phyloP scores from a whole-genome alignment of 2,113 vertebrate genomes.

The Theristicus caerulescens region DNA sequence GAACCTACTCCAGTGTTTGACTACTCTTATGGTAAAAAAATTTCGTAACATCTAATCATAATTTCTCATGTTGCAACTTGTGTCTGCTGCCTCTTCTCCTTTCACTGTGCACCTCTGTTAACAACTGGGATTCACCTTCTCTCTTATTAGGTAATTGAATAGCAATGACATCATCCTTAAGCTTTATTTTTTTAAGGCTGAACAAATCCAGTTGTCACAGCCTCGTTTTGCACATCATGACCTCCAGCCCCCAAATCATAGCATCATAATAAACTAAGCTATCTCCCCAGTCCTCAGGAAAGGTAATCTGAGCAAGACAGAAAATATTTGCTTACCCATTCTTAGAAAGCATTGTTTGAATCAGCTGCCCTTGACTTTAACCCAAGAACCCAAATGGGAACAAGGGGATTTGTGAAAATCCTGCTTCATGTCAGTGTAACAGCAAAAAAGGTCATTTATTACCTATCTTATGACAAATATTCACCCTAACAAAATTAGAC shows the following conservation, averaged over 20 bases:
- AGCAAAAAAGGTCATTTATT: background rate
- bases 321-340: background rate
- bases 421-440: background rate
- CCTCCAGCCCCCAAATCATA: background rate
- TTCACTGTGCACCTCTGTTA: background rate
- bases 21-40: background rate
- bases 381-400: background rate
- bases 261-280: background rate
- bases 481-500: background rate
- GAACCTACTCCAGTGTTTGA: background rate
- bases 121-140: background rate
- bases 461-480: background rate
- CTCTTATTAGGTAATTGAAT: background rate
- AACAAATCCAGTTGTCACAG: background rate
- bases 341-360: background rate
- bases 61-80: background rate
- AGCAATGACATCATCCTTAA: background rate
- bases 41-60: background rate
- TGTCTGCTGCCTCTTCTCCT: background rate
- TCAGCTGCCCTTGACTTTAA: background rate
- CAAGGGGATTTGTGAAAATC: background rate
- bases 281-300: background rate
- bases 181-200: background rate
- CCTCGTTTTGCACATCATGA: background rate
- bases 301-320: background rate